A percentile compares a stretch with the other conserved stretches of the same genome.
phyloP scores from a whole-genome alignment of 2,113 vertebrate genomes.

The Machaerirhynchus nigripectus region DNA sequence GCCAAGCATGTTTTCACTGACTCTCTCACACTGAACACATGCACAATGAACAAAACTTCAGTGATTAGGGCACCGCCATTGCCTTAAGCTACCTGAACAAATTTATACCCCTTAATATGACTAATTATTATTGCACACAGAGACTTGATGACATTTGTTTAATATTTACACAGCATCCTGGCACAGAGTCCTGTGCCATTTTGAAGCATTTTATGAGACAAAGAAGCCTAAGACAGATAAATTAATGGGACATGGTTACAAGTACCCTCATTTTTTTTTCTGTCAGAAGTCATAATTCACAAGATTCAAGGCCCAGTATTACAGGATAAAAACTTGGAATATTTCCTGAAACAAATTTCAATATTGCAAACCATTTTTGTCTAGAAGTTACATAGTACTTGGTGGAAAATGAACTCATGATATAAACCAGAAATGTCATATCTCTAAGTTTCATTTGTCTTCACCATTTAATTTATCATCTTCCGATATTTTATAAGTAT shows the following conservation, averaged over 20 bases:
- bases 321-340: neutral
- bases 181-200: neutral
- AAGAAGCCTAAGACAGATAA: neutral
- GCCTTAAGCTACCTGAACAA: neutral
- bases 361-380: neutral
- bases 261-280: rapidly evolving
- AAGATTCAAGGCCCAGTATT: neutral
- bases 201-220: neutral
- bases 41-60: neutral
- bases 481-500: neutral
- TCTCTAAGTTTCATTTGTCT: neutral
- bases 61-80: neutral
- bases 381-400: neutral
- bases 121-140: neutral
- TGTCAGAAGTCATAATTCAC: neutral
- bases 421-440: neutral
- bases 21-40: neutral
- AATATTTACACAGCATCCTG: neutral
- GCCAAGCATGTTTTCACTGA: neutral
- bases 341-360: neutral
- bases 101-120: neutral
- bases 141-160: neutral
- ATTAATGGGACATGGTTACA: neutral
- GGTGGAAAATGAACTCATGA: neutral
- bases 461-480: neutral